A percentile compares a stretch with the other conserved stretches of the same genome.
These are phyloP conservation scores for Petromus typicus DNA, from an alignment of 2,113 vertebrate genomes.

Conservation along the genomic window DNA sequence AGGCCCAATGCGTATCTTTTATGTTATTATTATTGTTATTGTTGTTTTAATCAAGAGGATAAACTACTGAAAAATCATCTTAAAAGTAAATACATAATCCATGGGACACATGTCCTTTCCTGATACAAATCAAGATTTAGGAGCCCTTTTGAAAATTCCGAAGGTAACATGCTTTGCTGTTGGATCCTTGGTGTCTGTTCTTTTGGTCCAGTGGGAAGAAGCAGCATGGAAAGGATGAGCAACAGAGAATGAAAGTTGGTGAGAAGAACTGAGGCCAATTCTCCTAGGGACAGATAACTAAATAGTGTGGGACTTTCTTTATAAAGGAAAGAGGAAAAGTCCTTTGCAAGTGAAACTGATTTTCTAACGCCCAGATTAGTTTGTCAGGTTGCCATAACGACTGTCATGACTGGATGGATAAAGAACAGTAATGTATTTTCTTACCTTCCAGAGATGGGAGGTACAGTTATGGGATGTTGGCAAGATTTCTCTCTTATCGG, in stretches of 20 bases:
- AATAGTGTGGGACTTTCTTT: not conserved
- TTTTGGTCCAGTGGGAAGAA: not conserved
- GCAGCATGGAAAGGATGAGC: not conserved
- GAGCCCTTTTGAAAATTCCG: not conserved
- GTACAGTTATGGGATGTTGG: not conserved
- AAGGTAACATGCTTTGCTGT: not conserved
- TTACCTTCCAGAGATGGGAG: not conserved
- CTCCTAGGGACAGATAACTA: not conserved
- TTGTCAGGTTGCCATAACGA: not conserved
- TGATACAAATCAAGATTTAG: not conserved
- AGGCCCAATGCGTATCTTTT: not conserved
- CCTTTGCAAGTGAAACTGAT: not conserved
- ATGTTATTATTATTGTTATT: not conserved
- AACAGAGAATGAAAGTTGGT: not conserved
- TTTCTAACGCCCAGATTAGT: not conserved
- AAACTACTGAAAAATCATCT: not conserved
- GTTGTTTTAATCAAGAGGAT: not conserved
- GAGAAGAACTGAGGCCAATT: not conserved
- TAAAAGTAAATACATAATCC: not conserved
- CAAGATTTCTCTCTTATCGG: not conserved
- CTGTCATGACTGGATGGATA: not conserved
- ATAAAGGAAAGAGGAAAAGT: not conserved
- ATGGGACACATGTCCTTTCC: not conserved
- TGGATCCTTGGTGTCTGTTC: not conserved
- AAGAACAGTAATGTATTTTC: not conserved